Evolutionary conservation across 2,888 invertebrate species (phyloP).

Genomic region (Mythimna loreyi): DNA sequence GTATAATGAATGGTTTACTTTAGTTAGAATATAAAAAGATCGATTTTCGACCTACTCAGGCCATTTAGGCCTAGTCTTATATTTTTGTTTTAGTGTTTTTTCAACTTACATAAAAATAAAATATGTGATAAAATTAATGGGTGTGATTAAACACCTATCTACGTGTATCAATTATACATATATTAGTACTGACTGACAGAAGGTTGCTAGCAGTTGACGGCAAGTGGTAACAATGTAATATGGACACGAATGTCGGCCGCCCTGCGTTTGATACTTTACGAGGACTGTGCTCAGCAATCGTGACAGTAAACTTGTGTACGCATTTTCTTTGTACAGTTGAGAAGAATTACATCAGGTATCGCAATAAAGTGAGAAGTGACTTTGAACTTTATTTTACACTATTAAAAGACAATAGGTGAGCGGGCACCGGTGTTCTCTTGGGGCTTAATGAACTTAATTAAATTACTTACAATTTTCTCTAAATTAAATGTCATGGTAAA

Average conservation of each 20-base stretch:
- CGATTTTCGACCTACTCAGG: slow-evolving; percentile 32
- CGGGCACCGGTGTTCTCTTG: no score
- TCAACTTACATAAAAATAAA: no score
- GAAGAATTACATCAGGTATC: background rate
- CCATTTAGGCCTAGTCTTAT: slow-evolving; percentile 4
- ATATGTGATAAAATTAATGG: no score
- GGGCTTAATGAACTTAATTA: no score
- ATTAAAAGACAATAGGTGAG: no score
- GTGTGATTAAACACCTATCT: no score
- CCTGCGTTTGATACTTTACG: slow-evolving; percentile 9
- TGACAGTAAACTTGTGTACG: slow-evolving; percentile 2
- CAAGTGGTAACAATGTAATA: slow-evolving; percentile 38
- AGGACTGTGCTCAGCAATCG: slow-evolving; percentile 13
- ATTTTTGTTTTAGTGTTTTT: background rate
- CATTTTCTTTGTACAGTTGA: background rate
- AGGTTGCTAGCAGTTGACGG: slow-evolving; percentile 33
- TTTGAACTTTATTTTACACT: background rate
- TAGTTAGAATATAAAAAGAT: slow-evolving; percentile 59
- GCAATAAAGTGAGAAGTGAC: background rate
- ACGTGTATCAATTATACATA: background rate
- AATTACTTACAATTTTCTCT: no score
- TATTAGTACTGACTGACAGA: background rate
- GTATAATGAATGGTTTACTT: slow-evolving; percentile 63
- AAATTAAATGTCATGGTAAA: no score
- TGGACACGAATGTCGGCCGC: slow-evolving; percentile 23